Percentiles rank a stretch among this genome's conserved stretches.
These are phyloP conservation scores for Homalodisca vitripennis DNA, from an alignment of 1,140 invertebrate genomes.

Conservation along the genomic window DNA sequence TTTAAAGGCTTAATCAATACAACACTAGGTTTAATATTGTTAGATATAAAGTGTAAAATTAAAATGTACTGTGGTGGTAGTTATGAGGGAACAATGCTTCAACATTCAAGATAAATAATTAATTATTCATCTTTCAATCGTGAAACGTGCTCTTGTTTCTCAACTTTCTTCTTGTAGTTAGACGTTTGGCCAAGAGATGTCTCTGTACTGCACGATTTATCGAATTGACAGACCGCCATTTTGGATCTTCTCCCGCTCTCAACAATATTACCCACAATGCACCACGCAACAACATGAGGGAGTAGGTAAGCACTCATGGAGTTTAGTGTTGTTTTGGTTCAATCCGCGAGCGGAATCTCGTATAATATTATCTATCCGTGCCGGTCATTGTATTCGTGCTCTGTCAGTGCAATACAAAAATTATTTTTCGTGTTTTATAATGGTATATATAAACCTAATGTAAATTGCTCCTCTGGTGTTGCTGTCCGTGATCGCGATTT, in stretches of 20 bases:
- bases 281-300: slow-evolving; percentile 41
- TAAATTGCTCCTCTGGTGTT: slow-evolving; percentile 13
- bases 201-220: neutral
- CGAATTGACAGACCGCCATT: neutral
- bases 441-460: neutral
- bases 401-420: slow-evolving; percentile 1
- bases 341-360: slow-evolving; percentile 37
- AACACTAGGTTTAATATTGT: too few relatives aligned
- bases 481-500: neutral
- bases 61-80: too few relatives aligned
- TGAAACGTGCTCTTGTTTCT: too few relatives aligned
- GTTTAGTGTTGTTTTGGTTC: slow-evolving; percentile 40
- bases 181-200: slow-evolving; percentile 7
- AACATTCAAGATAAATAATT: too few relatives aligned
- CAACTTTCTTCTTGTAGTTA: too few relatives aligned
- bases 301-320: slow-evolving; percentile 42
- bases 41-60: too few relatives aligned
- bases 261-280: slow-evolving; percentile 39
- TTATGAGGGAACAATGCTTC: too few relatives aligned
- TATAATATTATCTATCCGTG: slow-evolving; percentile 20
- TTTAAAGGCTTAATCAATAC: too few relatives aligned
- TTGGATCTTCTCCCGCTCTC: slow-evolving; percentile 29
- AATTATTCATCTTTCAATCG: too few relatives aligned
- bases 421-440: slow-evolving; percentile 13
- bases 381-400: slow-evolving; percentile 18